Evolutionary conservation across 2,113 vertebrate species (phyloP).

Genomic region (Amphiprion ocellaris): DNA sequence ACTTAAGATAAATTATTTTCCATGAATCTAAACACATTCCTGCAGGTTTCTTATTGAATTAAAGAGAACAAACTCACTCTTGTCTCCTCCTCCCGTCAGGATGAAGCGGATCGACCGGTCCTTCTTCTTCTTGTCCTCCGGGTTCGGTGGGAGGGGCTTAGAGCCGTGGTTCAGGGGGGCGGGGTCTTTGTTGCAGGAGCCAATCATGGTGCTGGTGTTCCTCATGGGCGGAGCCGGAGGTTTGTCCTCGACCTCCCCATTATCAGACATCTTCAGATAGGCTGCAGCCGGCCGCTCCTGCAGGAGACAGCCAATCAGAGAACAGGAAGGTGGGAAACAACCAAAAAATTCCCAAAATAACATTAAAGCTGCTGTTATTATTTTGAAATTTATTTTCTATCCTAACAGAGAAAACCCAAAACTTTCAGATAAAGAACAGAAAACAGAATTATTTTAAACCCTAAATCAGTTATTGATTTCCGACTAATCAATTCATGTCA

Average conservation of each 20-base stretch:
- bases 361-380: too few species aligned
- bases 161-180: conserved; percentile 92
- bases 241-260: conserved; percentile 95
- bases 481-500: too few species aligned
- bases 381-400: too few species aligned
- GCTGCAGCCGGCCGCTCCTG: conserved; percentile 80
- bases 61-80: conserved; percentile 85
- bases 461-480: too few species aligned
- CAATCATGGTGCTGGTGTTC: conserved; percentile 97
- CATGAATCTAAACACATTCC: too few species aligned
- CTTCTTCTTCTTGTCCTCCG: conserved; percentile 96
- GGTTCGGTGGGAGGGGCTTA: conserved; percentile 95
- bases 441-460: too few species aligned
- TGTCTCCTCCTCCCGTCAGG: conserved; percentile 92
- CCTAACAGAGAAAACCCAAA: too few species aligned
- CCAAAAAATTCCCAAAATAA: background rate
- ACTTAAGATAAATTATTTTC: too few species aligned
- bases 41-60: too few species aligned
- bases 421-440: too few species aligned
- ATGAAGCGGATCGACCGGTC: conserved; percentile 94
- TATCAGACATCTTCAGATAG: conserved; percentile 93
- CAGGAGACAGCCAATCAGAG: conserved; percentile 33
- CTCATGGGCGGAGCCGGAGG: conserved; percentile 97
- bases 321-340: background rate
- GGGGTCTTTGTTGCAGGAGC: conserved; percentile 90